phyloP scores from a whole-genome alignment of 2,888 invertebrate genomes.

The Molanna angustata region DNA sequence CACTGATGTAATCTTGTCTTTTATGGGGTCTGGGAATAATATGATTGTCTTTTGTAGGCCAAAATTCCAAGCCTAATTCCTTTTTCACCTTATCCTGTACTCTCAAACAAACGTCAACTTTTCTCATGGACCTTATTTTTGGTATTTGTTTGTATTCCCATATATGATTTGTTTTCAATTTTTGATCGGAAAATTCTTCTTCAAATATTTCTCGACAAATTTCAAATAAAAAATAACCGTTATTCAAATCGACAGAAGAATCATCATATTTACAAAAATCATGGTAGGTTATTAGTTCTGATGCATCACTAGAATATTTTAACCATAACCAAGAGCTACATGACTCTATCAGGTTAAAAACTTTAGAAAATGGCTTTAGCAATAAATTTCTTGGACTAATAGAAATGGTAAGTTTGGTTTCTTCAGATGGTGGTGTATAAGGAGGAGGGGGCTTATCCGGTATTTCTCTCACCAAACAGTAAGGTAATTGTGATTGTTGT shows the following conservation, averaged over 20 bases:
- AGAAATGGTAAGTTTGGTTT: conserved; percentile 9
- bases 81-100: conserved; percentile 25
- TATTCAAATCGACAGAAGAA: conserved; percentile 4
- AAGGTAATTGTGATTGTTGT: conserved; percentile 27
- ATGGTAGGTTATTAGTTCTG: background rate
- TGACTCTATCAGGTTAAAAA: conserved; percentile 17
- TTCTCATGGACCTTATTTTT: conserved; percentile 6
- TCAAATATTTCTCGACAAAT: conserved; percentile 26
- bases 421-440: conserved; percentile 29
- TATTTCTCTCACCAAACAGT: conserved; percentile 30
- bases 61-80: conserved; percentile 15
- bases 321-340: conserved; percentile 24
- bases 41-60: conserved; percentile 18
- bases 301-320: conserved; percentile 7
- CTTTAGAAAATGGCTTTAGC: too few relatives aligned
- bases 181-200: conserved; percentile 16
- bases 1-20: conserved; percentile 24
- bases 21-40: conserved; percentile 26
- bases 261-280: conserved; percentile 9
- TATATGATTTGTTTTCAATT: too few relatives aligned
- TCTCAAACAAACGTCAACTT: conserved; percentile 15
- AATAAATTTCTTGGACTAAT: background rate
- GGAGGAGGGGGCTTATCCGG: conserved; percentile 31
- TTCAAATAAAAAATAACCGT: conserved; percentile 25
- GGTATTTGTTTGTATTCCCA: conserved; percentile 23